Evolutionary conservation across 2,113 vertebrate genomes (phyloP), one percentile per base, ranked within the genome.

Genomic region (Sprattus sprattus): DNA sequence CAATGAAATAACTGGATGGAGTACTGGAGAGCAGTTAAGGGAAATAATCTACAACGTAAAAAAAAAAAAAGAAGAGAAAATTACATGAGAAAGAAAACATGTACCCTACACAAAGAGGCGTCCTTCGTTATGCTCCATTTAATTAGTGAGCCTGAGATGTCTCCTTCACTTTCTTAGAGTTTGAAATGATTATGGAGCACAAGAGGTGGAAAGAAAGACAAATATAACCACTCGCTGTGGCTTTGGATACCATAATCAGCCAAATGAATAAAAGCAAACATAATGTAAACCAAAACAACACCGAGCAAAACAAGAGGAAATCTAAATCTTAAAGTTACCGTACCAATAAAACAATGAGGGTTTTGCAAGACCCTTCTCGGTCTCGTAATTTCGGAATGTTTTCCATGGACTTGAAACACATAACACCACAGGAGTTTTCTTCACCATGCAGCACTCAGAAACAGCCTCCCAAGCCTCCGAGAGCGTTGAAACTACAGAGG

Each of bases 51-150:
- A 89, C 83, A 78, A 89, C 39, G 39, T 50, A 88, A 75, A n/a
- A 83, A 83, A 82, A 67, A 88, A 49, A 16, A 15, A 28, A 60
- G 20, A 16, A 45, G 45, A 81, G 49, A 44, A 84, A 81, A 85
- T 50, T 25, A 49, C 20, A 67, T 44, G 64, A 49, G 90, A 89
- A 91, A 39, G 90, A 91, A 44, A 39, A 11, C 28, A 78, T 16
- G 13, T 13, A 39, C 39, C 39, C 39, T 39, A 75, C 13, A 39
- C 4, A 13, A 32, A 39, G 25, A 78, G 71, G 25, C 13, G 15
- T 39, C 39, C 25, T 78, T 78, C 32, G 10, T 78, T 39, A 15
- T 39, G 28, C 28, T 78, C 3, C 28, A 16, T 78, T 39, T 78
- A 78, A 78, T 78, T 78, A 78, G 71, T 78, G 71, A 32, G 71